phyloP scores from a whole-genome alignment of 2,797 vertebrate genomes.

The Labeo calbasu region DNA sequence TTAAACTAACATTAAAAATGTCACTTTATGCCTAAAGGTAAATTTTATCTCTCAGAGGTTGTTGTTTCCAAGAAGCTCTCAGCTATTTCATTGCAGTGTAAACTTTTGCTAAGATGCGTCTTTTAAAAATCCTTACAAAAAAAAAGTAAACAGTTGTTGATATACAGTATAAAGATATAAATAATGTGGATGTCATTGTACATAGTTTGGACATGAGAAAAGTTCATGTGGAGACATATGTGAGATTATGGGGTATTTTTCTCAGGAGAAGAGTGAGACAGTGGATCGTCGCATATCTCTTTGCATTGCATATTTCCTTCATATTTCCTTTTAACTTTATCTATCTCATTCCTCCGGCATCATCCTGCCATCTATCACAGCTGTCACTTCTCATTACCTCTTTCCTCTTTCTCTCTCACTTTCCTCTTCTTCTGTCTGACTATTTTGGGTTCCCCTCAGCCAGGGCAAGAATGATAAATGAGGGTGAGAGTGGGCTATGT shows the following conservation, averaged over 20 bases:
- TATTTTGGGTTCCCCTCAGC: slow-evolving; percentile 26
- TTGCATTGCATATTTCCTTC: neutral
- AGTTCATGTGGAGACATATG: neutral
- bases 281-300: neutral
- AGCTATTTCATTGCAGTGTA: neutral
- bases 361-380: slow-evolving; percentile 29
- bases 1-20: neutral
- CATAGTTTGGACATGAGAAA: neutral
- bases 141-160: neutral
- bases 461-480: slow-evolving; percentile 14
- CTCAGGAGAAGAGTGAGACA: neutral
- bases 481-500: neutral
- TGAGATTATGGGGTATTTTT: neutral
- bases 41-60: neutral
- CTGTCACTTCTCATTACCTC: slow-evolving; percentile 41
- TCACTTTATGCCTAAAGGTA: neutral
- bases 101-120: neutral
- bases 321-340: slow-evolving; percentile 21
- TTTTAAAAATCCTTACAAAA: neutral
- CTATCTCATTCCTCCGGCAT: slow-evolving; percentile 13
- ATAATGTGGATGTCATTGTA: neutral
- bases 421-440: slow-evolving; percentile 1
- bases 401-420: slow-evolving; percentile 20
- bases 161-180: neutral
- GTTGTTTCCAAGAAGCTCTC: neutral